Evolutionary conservation across 2,113 vertebrate species (phyloP).

Genomic region (Octodon degus): DNA sequence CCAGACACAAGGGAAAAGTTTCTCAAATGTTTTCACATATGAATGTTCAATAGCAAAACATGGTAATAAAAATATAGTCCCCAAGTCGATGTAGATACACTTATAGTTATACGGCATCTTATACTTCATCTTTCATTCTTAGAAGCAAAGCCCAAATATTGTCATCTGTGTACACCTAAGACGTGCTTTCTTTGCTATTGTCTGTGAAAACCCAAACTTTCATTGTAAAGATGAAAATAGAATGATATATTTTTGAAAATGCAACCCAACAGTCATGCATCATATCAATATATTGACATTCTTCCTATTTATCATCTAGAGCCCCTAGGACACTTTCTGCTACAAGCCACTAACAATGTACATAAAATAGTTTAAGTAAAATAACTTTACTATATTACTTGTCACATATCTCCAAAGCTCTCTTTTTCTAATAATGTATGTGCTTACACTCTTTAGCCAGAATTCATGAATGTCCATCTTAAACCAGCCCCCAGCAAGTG

Average conservation of each 20-base stretch:
- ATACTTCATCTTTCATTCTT: background rate
- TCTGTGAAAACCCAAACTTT: background rate
- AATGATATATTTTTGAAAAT: background rate
- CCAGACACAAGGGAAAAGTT: background rate
- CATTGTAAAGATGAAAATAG: background rate
- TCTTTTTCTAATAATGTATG: background rate
- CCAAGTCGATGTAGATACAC: background rate
- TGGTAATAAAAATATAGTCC: background rate
- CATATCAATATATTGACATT: background rate
- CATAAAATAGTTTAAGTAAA: constrained; percentile 1
- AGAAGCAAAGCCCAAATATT: background rate
- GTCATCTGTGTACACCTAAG: background rate
- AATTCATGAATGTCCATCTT: background rate
- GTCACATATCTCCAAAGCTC: background rate
- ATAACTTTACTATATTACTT: background rate
- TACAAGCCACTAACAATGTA: background rate
- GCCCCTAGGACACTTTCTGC: background rate
- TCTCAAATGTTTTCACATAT: background rate
- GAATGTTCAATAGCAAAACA: background rate
- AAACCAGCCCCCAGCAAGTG: background rate
- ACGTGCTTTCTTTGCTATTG: background rate
- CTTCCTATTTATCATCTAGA: background rate
- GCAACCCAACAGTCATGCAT: background rate
- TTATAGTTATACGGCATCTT: background rate
- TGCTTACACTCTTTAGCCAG: background rate